A percentile compares a stretch with the other conserved stretches of the same genome.
Evolutionary conservation across 1,140 invertebrate genomes (phyloP).

Genomic region (Acromyrmex heyeri): DNA sequence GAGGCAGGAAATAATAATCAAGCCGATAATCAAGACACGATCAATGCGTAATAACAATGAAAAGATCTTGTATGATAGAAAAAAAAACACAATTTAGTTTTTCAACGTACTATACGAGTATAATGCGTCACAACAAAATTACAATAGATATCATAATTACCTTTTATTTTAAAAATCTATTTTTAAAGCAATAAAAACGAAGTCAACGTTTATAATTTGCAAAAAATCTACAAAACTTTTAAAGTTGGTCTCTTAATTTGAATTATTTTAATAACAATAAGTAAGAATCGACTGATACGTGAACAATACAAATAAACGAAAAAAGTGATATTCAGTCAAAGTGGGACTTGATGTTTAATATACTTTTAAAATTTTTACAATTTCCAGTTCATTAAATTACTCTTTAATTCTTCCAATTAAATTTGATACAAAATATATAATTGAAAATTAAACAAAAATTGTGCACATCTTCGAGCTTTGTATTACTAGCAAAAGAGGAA

Average conservation of each 20-base stretch:
- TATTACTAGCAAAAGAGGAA: background rate
- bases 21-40: slow-evolving; percentile 24
- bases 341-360: too few species aligned
- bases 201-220: background rate
- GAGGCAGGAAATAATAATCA: slow-evolving; percentile 23
- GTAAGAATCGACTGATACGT: too few species aligned
- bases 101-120: background rate
- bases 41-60: background rate
- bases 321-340: too few species aligned
- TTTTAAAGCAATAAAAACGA: background rate
- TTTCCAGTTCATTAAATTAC: too few species aligned
- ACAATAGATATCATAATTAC: background rate
- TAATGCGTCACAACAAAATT: background rate
- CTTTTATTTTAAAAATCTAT: slow-evolving; percentile 4
- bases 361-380: too few species aligned
- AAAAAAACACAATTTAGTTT: slow-evolving; percentile 16
- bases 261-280: background rate
- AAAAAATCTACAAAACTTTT: background rate
- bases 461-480: too few species aligned
- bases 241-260: background rate
- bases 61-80: background rate
- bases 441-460: background rate
- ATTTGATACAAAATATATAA: background rate
- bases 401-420: background rate
- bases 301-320: too few species aligned